Evolutionary conservation across 2,797 vertebrate species (phyloP), one percentile per base, ranked within the genome.

Genomic region (Psittacula echo): DNA sequence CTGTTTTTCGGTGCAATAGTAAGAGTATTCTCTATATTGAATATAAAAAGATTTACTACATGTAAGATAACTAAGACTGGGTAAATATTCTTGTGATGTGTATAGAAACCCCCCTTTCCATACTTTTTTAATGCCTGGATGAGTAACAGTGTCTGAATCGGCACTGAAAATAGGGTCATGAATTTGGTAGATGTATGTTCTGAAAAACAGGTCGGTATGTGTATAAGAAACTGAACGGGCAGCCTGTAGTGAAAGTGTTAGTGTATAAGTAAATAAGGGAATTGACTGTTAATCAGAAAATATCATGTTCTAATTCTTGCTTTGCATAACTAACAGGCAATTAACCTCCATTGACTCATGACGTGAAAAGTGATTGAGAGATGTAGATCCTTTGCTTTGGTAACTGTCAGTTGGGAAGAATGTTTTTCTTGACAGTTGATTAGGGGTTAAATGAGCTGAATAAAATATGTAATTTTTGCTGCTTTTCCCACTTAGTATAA

Each of bases 381-480:
- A 94, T 20, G 22, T 23, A 84, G 64, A 78, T 75, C 62, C 45
- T 90, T 95, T 75, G 53, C 61, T 95, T 97, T 96, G 78, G 87
- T 96, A 91, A 96, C 87, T 97, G 96, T 96, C 97, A 97, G 77
- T 85, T 96, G 94, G 89, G 94, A 98, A 97, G 90, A 96, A 90
- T 94, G 94, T 96, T 97, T 97, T 95, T 87, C 91, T 95, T 98
- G 96, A 95, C 93, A 95, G 91, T 74, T 98, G 94, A 98, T 98
- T 98, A 97, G 94, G 97, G 95, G 93, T 97, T 97, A 98, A 98
- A 98, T 97, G 97, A 97, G 85, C 94, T 97, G 97, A 95, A 96
- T 96, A 97, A 97, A 98, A 96, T 93, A 47, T 50, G 84, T 96
- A 93, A 93, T 96, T 97, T 97, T 97, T 97, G 58, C 81, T 96